A percentile compares a stretch with the other conserved stretches of the same genome.
These are phyloP conservation scores for Corapipo altera DNA, from an alignment of 2,113 vertebrate species.

Conservation along the genomic window DNA sequence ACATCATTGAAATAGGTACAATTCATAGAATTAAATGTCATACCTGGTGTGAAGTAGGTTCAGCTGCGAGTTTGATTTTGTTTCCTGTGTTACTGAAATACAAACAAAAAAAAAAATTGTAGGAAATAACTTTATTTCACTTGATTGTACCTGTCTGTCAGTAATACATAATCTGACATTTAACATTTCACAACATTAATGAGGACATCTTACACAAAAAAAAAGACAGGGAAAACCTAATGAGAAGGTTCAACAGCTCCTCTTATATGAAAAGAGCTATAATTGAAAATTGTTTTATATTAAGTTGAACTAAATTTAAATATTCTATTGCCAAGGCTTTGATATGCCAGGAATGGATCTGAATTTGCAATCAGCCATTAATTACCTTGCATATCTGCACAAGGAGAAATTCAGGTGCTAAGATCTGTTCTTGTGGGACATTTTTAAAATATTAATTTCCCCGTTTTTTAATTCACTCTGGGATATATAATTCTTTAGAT, in stretches of 20 bases:
- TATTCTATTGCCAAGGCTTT: not conserved
- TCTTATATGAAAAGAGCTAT: not conserved
- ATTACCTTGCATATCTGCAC: not conserved
- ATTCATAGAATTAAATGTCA: too few species aligned
- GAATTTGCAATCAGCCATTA: not conserved
- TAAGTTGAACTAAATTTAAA: not conserved
- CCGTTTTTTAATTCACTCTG: not conserved
- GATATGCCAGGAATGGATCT: not conserved
- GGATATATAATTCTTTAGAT: too few species aligned
- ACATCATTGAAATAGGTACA: too few species aligned
- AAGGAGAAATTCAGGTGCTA: not conserved
- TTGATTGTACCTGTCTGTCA: not conserved
- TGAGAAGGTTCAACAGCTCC: not conserved
- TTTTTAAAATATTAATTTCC: not conserved
- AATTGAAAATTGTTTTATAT: not conserved
- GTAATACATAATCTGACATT: not conserved
- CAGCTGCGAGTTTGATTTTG: too few species aligned
- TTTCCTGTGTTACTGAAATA: too few species aligned
- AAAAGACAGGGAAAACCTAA: not conserved
- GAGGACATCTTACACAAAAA: not conserved
- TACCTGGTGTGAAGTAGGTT: too few species aligned
- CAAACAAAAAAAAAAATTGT: not conserved
- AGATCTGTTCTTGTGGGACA: not conserved
- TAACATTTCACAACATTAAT: not conserved
- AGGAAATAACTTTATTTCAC: not conserved